Evolutionary conservation across 2,888 invertebrate genomes (phyloP).

Genomic region (Pseudanteris insignis): DNA sequence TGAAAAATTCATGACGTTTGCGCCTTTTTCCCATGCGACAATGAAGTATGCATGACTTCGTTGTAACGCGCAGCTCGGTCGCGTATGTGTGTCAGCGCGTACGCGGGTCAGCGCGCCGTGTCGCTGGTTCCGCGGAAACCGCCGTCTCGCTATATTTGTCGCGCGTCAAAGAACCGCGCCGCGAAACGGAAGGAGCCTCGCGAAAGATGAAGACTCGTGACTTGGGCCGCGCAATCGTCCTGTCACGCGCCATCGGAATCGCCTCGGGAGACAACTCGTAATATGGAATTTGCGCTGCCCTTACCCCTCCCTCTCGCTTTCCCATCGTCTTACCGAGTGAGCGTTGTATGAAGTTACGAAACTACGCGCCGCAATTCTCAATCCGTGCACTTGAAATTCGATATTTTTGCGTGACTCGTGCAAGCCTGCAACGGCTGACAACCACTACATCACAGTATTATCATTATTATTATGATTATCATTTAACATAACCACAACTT

Average conservation of each 20-base stretch:
- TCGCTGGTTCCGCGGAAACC: constrained; percentile 24
- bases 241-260: constrained; percentile 50
- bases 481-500: too few species aligned
- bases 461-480: too few species aligned
- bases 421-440: too few species aligned
- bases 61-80: constrained; percentile 13
- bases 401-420: too few species aligned
- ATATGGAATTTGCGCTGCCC: constrained; percentile 4
- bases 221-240: constrained; percentile 27
- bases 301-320: not conserved
- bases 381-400: constrained; percentile 54
- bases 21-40: constrained; percentile 10
- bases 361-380: constrained; percentile 53
- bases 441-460: too few species aligned
- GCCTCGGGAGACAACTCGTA: constrained; percentile 28
- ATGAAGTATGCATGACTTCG: constrained; percentile 41
- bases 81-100: constrained; percentile 37
- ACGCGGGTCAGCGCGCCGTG: constrained; percentile 18
- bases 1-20: constrained; percentile 23
- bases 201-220: constrained; percentile 27
- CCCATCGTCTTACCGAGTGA: constrained; percentile 51
- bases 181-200: constrained; percentile 31
- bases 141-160: constrained; percentile 31
- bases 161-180: constrained; percentile 28
- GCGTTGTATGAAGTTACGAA: constrained; percentile 56